Base-by-base conservation (phyloP, 2,888 invertebrate genomes). In the Crepidodera aurea region DNA sequence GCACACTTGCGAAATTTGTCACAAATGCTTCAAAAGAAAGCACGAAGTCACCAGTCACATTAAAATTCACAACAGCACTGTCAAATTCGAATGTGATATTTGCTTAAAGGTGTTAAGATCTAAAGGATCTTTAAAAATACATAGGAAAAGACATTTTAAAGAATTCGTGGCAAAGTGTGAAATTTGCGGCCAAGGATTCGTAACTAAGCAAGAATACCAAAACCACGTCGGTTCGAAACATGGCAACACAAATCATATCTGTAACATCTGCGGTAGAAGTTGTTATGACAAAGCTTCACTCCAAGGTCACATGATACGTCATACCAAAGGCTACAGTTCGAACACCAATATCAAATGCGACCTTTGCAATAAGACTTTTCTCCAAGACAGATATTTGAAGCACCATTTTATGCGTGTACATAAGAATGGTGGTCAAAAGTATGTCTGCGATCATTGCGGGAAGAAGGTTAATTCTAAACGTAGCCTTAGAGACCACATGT, bases 51-150 rank as follows among this genome's bases (percentile, higher is more conserved):
- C 62, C 4, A 62, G 62, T 1, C 75, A 75, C 44, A 63, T 60
- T 44, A 67, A 62, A 34, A 51, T 62, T 1, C 70, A 72, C 51
- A 58, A 58, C 8, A 65, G 46, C 7, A 25, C 16, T 34, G 18
- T 50, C 6, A 46, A 63, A 2, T 72, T 68, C 62, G 64, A 71
- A 32, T 87, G 88, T 67, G 80, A 84, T 0, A 77, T 84, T 0
- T 88, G 88, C 64, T 84, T 84, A 0, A 85, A 85, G 69, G 84
- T 84, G 50, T 83, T 87, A 65, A 68, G 70, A 62, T 71, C 74
- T 1, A 73, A 75, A 57, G 72, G 71, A 12, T 73, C 73, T 2
- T 69, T 69, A 42, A 84, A 84, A 44, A 82, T 84, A 0, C 85
- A 86, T 66, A 83, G 83, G 80, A 74, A 82, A 1, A 82, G 82